A percentile compares a stretch with the other conserved stretches of the same genome.
Evolutionary conservation across 1,140 invertebrate species (phyloP).

Genomic region (Trinorchestia longiramus): DNA sequence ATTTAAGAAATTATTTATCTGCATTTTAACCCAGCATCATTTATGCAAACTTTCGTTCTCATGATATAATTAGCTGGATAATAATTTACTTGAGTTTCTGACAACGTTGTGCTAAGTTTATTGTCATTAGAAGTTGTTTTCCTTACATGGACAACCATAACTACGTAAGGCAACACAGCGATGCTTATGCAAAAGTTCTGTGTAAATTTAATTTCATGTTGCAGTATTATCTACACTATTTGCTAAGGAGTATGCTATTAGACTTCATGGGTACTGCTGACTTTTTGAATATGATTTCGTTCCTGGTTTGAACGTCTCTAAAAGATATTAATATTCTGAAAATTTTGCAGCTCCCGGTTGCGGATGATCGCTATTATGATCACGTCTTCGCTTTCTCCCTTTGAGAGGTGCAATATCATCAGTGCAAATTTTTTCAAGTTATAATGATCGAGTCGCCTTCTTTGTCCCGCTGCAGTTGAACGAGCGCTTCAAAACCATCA

Average conservation of each 20-base stretch:
- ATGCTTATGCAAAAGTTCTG: no score
- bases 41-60: background rate
- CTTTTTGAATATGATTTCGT: background rate
- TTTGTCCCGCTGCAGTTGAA: constrained; percentile 13
- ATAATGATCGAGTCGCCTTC: background rate
- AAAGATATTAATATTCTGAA: background rate
- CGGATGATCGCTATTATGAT: background rate
- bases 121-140: background rate
- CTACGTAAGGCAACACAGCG: no score
- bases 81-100: background rate
- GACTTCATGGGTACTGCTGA: background rate
- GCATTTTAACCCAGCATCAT: background rate
- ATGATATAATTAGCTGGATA: background rate
- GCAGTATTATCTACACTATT: background rate
- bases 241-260: background rate
- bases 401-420: constrained; percentile 15
- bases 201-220: background rate
- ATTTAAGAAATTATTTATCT: background rate
- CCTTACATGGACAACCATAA: background rate
- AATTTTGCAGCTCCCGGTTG: background rate
- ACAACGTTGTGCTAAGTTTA: background rate
- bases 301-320: background rate
- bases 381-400: background rate
- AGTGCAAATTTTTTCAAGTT: constrained; percentile 9
- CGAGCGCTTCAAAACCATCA: constrained; percentile 8